Evolutionary conservation across 1,140 invertebrate genomes (phyloP), one percentile per base, ranked within the genome.

Genomic region (Drosophila setifemur): DNA sequence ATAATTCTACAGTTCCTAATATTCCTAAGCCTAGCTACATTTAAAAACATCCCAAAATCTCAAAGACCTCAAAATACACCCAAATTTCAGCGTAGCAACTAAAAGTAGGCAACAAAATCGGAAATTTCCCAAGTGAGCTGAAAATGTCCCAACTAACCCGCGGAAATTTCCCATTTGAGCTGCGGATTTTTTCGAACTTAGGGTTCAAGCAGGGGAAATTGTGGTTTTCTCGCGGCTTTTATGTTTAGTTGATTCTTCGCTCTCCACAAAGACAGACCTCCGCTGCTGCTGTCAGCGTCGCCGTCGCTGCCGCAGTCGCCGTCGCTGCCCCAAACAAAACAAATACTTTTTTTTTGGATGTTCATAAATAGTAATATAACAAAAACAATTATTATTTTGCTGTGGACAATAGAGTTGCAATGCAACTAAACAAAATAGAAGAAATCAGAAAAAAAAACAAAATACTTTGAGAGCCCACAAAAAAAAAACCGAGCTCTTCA

Each of bases 81-180:
- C 2, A 4, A 4, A 2, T 26, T 44, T 53, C 16, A 31, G 1
- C 0, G 0, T 0, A 12, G 3, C 50, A 26, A 54, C 16, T n/a
- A 50, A 72, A 67, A 76, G 67, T 48, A 82, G 9, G 42, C 77
- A 63, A 35, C 9, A 1, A 2, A 6, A 53, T 40, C 28, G 1
- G 2, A 9, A 3, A 14, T 9, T 26, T 11, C 4, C 3, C 5
- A 16, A 2, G 14, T 4, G 8, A 9, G 9, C 2, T 12, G 8
- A 23, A 67, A 68, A 55, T 29, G n/a, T 33, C 33, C 40, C 25
- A 12, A 29, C 9, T 11, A n/a, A 21, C 29, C 31, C n/a, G 12
- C 11, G 12, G 16, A 4, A 39, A 79, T 29, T 64, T 61, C 39
- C 53, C 74, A 12, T 12, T n/a, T 33, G 28, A 64, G 57, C 29